Percentiles rank a stretch among this genome's conserved stretches.
Conservation (phyloP, 2,797 vertebrate genomes). For the Neosilurus mollespiculum region DNA sequence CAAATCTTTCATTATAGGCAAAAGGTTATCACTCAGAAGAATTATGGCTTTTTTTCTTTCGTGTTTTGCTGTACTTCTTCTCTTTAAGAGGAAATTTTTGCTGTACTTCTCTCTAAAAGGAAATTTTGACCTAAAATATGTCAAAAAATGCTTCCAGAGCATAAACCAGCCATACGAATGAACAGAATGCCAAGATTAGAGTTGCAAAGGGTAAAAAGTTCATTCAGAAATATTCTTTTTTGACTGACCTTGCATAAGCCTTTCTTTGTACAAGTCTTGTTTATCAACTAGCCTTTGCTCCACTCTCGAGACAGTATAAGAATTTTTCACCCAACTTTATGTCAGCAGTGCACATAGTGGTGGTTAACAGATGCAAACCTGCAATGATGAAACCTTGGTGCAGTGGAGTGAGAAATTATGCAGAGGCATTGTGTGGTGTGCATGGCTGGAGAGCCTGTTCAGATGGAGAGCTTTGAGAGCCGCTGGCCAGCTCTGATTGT, state of each 20-base stretch:
- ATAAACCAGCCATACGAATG: slow-evolving; percentile 1
- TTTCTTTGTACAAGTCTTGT: slow-evolving; percentile 18
- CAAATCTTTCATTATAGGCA: not conserved
- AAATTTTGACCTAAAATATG: not conserved
- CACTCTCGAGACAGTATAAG: slow-evolving; percentile 14
- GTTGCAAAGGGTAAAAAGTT: not conserved
- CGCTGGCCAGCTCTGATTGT: slow-evolving; percentile 52
- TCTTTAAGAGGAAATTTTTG: too few relatives aligned
- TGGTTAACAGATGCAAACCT: slow-evolving; percentile 45
- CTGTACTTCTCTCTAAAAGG: not conserved
- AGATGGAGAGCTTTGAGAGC: slow-evolving; percentile 54
- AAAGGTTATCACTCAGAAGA: slow-evolving; percentile 18
- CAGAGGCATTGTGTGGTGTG: slow-evolving; percentile 49
- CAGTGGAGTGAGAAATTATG: slow-evolving; percentile 49
- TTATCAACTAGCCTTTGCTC: slow-evolving; percentile 8
- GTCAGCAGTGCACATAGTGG: slow-evolving; percentile 3
- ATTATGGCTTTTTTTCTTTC: not conserved
- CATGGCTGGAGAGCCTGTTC: slow-evolving; percentile 45
- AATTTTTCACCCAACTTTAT: slow-evolving; percentile 30
- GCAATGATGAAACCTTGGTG: slow-evolving; percentile 46
- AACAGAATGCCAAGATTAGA: not conserved
- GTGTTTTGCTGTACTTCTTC: not conserved
- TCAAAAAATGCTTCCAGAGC: not conserved
- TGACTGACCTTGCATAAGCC: not conserved
- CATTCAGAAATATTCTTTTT: not conserved